Conservation (phyloP, 2,797 vertebrate genomes). For the Myiothlypis chrysogaster region DNA sequence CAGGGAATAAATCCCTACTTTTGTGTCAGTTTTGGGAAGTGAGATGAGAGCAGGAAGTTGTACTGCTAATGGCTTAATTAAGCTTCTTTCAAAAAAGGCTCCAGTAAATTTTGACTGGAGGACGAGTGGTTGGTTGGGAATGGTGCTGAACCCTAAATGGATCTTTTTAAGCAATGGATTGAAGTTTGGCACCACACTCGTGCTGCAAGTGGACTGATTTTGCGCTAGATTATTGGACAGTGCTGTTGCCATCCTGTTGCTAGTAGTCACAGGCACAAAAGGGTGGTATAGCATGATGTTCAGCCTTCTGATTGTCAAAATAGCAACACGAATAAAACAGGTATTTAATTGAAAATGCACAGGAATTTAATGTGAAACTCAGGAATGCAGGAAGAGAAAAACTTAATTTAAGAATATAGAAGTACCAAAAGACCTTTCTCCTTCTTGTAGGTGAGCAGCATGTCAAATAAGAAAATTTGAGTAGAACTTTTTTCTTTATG, state of each 20-base stretch:
- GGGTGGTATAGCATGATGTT: background rate
- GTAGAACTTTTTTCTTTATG: background rate
- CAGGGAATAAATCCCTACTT: background rate
- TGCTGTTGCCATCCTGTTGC: background rate
- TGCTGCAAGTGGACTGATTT: background rate
- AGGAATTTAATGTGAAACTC: background rate
- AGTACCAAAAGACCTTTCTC: background rate
- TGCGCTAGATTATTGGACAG: background rate
- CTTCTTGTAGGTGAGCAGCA: background rate
- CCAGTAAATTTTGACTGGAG: background rate
- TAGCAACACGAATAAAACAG: background rate
- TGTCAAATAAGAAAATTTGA: background rate
- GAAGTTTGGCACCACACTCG: background rate
- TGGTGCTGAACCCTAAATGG: background rate
- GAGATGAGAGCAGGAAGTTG: background rate
- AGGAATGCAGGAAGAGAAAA: background rate
- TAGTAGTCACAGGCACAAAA: background rate
- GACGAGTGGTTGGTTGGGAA: background rate
- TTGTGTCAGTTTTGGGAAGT: background rate
- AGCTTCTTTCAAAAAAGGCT: background rate
- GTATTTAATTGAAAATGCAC: background rate
- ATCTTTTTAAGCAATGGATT: background rate
- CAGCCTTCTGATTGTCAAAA: background rate
- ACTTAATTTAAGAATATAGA: background rate
- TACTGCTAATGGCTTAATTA: background rate